Conservation (phyloP, 2,888 invertebrate genomes). For the Nebria salina region DNA sequence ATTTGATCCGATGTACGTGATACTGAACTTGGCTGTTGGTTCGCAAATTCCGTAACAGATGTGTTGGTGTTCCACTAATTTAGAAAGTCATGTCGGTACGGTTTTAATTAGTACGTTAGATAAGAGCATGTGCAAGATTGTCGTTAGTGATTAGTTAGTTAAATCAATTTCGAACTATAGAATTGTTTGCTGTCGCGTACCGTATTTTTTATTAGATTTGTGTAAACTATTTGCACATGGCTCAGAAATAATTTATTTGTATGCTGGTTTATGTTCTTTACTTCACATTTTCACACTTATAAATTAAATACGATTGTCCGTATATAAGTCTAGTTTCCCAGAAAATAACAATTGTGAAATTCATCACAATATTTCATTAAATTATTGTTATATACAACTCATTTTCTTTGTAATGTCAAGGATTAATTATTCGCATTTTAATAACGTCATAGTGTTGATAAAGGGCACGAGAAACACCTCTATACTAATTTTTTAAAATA, state of each 20-base stretch:
- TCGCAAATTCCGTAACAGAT: background rate
- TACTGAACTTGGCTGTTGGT: background rate
- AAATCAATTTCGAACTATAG: background rate
- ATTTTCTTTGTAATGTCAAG: no score
- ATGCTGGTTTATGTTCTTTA: background rate
- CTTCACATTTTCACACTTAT: no score
- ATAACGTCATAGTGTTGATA: no score
- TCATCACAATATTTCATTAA: no score
- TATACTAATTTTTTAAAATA: no score
- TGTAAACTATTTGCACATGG: background rate
- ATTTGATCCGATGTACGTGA: background rate
- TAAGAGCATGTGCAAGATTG: background rate
- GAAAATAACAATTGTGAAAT: no score
- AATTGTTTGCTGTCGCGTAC: background rate
- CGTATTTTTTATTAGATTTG: background rate
- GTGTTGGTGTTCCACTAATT: background rate
- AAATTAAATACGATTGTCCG: no score
- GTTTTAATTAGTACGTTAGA: background rate
- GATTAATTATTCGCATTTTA: no score
- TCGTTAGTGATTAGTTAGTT: background rate
- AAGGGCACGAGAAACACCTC: no score
- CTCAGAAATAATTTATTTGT: background rate
- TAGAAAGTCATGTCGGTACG: no score
- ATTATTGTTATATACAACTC: no score
- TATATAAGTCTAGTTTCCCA: no score